These are phyloP conservation scores for Ammospiza maritima DNA, from an alignment of 2,797 vertebrate species.

Conservation along the genomic window DNA sequence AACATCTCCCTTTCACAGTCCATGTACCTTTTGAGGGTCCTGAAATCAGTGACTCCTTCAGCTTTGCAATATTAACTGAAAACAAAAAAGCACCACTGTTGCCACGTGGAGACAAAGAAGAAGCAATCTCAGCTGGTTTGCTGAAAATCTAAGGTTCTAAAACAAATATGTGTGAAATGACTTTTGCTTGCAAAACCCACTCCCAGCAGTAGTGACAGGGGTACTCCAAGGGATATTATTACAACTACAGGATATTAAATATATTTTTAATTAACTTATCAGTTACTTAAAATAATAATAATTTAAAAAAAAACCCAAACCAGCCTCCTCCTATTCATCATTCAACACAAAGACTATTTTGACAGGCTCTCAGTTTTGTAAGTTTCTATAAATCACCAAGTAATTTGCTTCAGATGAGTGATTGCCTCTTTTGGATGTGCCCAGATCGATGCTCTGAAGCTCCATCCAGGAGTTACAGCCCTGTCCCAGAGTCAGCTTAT, in stretches of 20 bases:
- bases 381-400: neutral
- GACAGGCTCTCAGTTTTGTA: neutral
- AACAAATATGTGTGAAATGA: neutral
- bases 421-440: neutral
- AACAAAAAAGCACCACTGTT: neutral
- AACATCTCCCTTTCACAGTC: neutral
- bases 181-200: neutral
- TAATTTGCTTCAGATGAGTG: neutral
- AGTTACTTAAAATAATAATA: neutral
- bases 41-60: neutral
- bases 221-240: neutral
- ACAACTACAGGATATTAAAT: neutral
- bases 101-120: neutral
- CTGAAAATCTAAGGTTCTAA: neutral
- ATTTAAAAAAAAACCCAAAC: neutral
- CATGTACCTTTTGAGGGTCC: neutral
- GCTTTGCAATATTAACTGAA: neutral
- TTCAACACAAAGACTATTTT: neutral
- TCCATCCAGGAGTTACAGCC: neutral
- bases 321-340: neutral
- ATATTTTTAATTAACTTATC: neutral
- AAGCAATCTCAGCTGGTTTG: neutral
- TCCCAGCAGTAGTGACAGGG: neutral
- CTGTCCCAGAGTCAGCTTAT: rapidly evolving
- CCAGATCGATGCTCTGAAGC: rapidly evolving